Base-by-base conservation (phyloP, 2,888 invertebrate genomes). In the Apoda limacodes region DNA sequence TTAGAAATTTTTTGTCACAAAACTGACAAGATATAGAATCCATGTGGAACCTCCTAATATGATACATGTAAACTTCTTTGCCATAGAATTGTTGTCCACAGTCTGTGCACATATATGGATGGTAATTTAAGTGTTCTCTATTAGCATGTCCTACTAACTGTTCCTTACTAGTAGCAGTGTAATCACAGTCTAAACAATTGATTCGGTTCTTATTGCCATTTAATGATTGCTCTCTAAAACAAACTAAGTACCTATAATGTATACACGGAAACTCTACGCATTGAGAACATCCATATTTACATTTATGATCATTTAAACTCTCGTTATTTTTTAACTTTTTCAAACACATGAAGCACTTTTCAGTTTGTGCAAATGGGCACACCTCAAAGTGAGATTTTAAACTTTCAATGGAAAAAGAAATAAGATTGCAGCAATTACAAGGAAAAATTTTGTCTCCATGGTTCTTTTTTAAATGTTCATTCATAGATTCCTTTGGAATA, bases 51-150 rank as follows among this genome's bases (percentile, higher is more conserved):
- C 55, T 52, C 7, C 50, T 48, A 11, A 64, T 52, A 24, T 68
- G 67, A 1, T 54, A 52, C 24, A 54, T 52, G 3, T 66, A 38
- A 17, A 57, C 57, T 1, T 54, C 30, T 44, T 62, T 61, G 0
- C 66, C 62, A 30, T 63, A 66, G 33, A 65, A 67, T 20, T 60
- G 61, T 22, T 58, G 58, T 1, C 48, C 51, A 15, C 68, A 68
- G 23, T 55, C 49, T 0, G 50, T 48, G 30, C 68, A 68, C 2
- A 55, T 55, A 28, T 60, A 66, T 0, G 68, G 66, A 31, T 61
- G 61, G 31, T 63, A 53, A 9, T 64, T 51, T 22, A 68, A 53
- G 46, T 68, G 68, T 31, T 61, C 63, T 10, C 64, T 43, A 24
- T 68, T 68, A 0, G 50, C 57, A 35, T 68, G 68, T 0, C 52